These are phyloP conservation scores for Ctenopoma kingsleyae DNA, from an alignment of 2,797 vertebrate species.

Conservation along the genomic window DNA sequence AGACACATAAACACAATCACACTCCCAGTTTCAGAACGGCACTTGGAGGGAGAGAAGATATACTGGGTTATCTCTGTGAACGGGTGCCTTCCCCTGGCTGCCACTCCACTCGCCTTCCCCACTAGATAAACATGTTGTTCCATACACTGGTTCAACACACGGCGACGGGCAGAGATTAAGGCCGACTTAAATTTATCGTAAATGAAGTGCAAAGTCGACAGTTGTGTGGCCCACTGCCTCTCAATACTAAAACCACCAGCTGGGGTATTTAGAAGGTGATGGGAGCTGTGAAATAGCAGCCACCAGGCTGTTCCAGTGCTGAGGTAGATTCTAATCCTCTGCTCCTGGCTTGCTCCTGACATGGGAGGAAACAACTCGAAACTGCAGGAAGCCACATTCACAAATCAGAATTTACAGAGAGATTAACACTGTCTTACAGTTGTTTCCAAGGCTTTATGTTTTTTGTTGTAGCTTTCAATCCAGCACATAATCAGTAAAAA, in stretches of 20 bases:
- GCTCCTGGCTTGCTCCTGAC: conserved; percentile 67
- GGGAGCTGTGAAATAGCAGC: conserved; percentile 60
- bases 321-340: conserved; percentile 76
- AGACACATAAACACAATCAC: conserved; percentile 57
- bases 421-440: conserved; percentile 49
- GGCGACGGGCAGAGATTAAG: conserved; percentile 72
- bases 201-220: conserved; percentile 81
- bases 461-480: conserved; percentile 47
- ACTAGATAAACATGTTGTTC: conserved; percentile 79
- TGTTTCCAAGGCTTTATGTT: conserved; percentile 43
- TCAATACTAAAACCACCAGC: conserved; percentile 70
- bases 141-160: conserved; percentile 74
- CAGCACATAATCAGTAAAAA: conserved; percentile 33
- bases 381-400: conserved; percentile 52
- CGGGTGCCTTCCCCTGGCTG: conserved; percentile 64
- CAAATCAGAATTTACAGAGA: conserved; percentile 65
- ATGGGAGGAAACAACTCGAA: conserved; percentile 49
- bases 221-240: conserved; percentile 75
- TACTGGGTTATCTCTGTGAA: conserved; percentile 70
- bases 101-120: conserved; percentile 55
- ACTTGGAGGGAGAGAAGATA: conserved; percentile 57
- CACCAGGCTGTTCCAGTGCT: conserved; percentile 67
- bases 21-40: conserved; percentile 46
- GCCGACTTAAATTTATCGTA: conserved; percentile 79
- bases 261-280: conserved; percentile 68